Conservation (phyloP, 1,140 invertebrate genomes). For the Ostrea denselamellosa region DNA sequence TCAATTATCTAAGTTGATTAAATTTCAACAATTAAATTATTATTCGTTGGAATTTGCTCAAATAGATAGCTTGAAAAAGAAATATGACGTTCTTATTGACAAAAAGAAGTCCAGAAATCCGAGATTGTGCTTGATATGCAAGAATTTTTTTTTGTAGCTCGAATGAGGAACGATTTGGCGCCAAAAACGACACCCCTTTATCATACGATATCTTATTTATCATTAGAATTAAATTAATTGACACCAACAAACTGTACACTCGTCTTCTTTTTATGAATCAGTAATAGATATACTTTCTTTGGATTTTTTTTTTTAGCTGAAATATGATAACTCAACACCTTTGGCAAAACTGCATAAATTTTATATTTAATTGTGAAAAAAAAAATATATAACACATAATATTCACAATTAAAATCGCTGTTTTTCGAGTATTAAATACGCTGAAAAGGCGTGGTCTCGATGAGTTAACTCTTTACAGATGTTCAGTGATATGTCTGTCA, state of each 20-base stretch:
- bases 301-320: too few relatives aligned
- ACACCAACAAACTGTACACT: too few relatives aligned
- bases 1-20: constrained; percentile 33
- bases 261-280: too few relatives aligned
- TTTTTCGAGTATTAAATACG: too few relatives aligned
- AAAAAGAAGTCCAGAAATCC: constrained; percentile 15
- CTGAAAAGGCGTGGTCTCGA: not conserved
- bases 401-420: too few relatives aligned
- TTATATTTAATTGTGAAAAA: too few relatives aligned
- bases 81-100: constrained; percentile 24
- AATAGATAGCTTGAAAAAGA: not conserved
- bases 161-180: not conserved
- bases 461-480: not conserved
- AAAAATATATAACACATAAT: too few relatives aligned
- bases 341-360: too few relatives aligned
- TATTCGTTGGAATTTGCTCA: constrained; percentile 21
- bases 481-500: not conserved
- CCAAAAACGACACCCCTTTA: constrained; percentile 12
- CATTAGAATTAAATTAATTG: too few relatives aligned
- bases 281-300: too few relatives aligned
- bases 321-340: too few relatives aligned
- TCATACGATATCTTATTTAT: too few relatives aligned
- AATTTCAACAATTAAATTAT: constrained; percentile 13
- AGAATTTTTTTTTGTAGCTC: constrained; percentile 2
- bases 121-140: constrained; percentile 19